Conservation (phyloP, 2,113 vertebrate species). For the Porphyrio hochstetteri region DNA sequence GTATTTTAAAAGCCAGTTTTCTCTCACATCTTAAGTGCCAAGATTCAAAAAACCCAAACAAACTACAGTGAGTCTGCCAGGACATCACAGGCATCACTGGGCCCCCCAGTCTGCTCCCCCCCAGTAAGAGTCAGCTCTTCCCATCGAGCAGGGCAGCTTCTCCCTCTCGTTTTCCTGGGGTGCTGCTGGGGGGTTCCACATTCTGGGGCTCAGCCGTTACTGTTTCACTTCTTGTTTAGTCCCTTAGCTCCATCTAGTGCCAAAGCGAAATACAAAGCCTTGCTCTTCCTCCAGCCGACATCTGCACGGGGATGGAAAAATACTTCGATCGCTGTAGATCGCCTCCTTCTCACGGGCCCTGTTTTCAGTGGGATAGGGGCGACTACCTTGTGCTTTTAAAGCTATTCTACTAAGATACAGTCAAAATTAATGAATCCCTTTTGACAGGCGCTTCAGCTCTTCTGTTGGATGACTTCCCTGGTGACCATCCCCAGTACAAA, state of each 20-base stretch:
- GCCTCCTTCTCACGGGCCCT: neutral
- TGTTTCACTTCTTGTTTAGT: neutral
- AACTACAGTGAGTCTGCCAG: no score
- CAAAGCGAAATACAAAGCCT: neutral
- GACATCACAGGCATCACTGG: neutral
- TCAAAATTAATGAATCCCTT: neutral
- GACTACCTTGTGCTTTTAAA: neutral
- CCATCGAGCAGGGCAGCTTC: neutral
- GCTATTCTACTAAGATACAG: accelerated
- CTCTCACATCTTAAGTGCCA: neutral
- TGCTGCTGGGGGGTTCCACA: neutral
- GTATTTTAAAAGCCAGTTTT: neutral
- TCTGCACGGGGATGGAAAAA: no score
- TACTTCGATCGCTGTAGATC: neutral
- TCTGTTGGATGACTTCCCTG: neutral
- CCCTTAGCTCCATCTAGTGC: slow-evolving; percentile 61
- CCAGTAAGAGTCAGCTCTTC: accelerated
- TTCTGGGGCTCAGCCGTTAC: accelerated
- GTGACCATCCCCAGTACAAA: neutral
- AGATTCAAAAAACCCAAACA: neutral
- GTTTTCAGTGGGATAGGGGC: neutral
- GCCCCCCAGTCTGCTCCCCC: no score
- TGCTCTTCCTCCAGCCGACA: neutral
- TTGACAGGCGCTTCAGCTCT: neutral
- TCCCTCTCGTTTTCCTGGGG: neutral